These are phyloP conservation scores for Axinella damicornis DNA, from an alignment of 37 sponge, comb jelly and placozoan genomes.

Conservation along the genomic window DNA sequence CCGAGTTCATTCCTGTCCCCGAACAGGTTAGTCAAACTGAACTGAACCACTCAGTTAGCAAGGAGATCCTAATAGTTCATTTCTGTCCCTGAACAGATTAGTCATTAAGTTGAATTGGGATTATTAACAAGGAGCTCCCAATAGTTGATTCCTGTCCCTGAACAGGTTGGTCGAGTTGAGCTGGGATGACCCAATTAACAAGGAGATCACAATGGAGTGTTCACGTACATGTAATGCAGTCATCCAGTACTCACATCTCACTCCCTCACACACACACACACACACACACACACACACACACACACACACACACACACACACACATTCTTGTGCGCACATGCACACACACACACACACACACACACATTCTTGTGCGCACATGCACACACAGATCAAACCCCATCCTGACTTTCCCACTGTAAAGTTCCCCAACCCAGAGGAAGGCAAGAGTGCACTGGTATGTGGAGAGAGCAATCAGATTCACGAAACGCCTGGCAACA, in stretches of 20 bases:
- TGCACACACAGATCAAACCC: conserved; percentile 80
- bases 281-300: conserved; percentile 32
- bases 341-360: neutral
- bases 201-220: no score
- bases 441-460: conserved; percentile 95
- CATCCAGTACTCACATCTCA: neutral
- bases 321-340: neutral
- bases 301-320: conserved; percentile 35
- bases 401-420: conserved; percentile 99
- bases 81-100: conserved; percentile 85
- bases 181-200: no score
- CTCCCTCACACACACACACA: conserved; percentile 36
- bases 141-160: conserved; percentile 76
- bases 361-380: neutral
- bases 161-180: conserved; percentile 62
- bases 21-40: conserved; percentile 73
- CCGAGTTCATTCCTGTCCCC: conserved; percentile 71
- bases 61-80: no score
- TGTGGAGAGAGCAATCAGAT: conserved; percentile 17
- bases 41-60: no score
- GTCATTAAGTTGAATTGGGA: neutral
- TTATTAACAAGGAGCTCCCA: no score
- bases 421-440: conserved; percentile 98
- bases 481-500: no score
- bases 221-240: no score